A percentile compares a stretch with the other conserved stretches of the same genome.
phyloP scores from a whole-genome alignment of 2,888 invertebrate genomes.

The Erebia ligea region DNA sequence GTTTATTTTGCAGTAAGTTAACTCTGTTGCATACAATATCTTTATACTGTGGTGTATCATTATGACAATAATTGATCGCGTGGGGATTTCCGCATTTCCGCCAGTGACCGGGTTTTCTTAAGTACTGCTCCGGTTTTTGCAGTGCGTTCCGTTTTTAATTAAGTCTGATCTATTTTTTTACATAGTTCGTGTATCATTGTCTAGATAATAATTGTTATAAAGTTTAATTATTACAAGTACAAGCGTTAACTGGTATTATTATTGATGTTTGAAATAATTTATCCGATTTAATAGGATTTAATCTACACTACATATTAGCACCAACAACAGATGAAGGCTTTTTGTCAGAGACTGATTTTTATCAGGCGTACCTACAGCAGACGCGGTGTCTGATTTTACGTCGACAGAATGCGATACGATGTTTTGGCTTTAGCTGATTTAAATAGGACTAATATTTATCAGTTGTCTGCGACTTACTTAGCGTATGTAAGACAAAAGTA shows the following conservation, averaged over 20 bases:
- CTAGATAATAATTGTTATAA: constrained; percentile 23
- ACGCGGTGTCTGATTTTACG: no score
- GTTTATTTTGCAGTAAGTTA: constrained; percentile 20
- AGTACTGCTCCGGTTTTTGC: constrained; percentile 46
- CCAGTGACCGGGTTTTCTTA: constrained; percentile 53
- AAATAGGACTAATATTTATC: no score
- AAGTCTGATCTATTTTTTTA: constrained; percentile 48
- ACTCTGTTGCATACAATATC: constrained; percentile 1
- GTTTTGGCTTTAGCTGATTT: no score
- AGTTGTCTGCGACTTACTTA: no score
- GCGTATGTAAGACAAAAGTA: no score
- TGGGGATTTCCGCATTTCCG: constrained; percentile 63
- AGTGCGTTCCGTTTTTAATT: constrained; percentile 44
- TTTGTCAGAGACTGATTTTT: no score
- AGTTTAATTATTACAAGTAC: neutral
- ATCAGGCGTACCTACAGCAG: no score
- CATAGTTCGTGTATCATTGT: constrained; percentile 20
- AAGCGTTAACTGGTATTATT: neutral
- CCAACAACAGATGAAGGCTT: no score
- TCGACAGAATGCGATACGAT: no score
- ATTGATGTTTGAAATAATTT: constrained; percentile 6
- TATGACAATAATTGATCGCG: constrained; percentile 34
- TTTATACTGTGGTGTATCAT: constrained; percentile 23
- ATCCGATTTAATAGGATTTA: neutral
- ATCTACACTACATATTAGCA: no score